Evolutionary conservation across 2,888 invertebrate species (phyloP).

Genomic region (Macroteleia sp.): DNA sequence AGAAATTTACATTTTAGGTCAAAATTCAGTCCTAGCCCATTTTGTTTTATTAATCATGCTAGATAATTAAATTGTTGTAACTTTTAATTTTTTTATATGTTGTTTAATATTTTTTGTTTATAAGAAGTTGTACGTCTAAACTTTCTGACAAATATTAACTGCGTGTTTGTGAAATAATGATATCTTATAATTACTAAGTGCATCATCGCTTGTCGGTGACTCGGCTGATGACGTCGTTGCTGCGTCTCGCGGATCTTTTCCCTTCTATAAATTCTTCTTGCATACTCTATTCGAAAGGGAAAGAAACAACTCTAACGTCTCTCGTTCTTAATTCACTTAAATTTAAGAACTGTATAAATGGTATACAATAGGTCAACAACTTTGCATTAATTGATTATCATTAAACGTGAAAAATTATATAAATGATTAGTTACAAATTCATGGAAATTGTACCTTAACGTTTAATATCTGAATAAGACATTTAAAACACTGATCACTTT

Average conservation of each 20-base stretch:
- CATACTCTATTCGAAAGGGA: constrained; percentile 18
- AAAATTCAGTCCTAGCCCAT: too few relatives aligned
- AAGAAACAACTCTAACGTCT: constrained; percentile 33
- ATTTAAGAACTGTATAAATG: constrained; percentile 51
- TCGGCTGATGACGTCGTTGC: constrained; percentile 57
- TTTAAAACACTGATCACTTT: constrained; percentile 27
- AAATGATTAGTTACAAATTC: constrained; percentile 40
- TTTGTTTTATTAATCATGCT: too few relatives aligned
- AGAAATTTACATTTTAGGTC: too few relatives aligned
- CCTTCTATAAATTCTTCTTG: constrained; percentile 8
- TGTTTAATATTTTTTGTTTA: too few relatives aligned
- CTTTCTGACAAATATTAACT: too few relatives aligned
- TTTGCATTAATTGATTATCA: constrained; percentile 3
- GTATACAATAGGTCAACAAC: constrained; percentile 56
- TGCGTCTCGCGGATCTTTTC: constrained; percentile 28
- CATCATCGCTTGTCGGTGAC: constrained; percentile 54
- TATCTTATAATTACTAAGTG: constrained; percentile 56
- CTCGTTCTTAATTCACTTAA: constrained; percentile 29
- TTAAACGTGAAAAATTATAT: constrained; percentile 42
- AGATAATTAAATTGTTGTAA: too few relatives aligned
- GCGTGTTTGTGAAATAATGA: too few relatives aligned
- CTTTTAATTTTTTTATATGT: too few relatives aligned
- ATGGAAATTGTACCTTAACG: constrained; percentile 10
- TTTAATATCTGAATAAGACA: constrained; percentile 21
- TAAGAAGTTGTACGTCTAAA: too few relatives aligned